These are phyloP conservation scores for Ctenosaura bakeri DNA, from an alignment of 2,797 vertebrate species.

Conservation along the genomic window DNA sequence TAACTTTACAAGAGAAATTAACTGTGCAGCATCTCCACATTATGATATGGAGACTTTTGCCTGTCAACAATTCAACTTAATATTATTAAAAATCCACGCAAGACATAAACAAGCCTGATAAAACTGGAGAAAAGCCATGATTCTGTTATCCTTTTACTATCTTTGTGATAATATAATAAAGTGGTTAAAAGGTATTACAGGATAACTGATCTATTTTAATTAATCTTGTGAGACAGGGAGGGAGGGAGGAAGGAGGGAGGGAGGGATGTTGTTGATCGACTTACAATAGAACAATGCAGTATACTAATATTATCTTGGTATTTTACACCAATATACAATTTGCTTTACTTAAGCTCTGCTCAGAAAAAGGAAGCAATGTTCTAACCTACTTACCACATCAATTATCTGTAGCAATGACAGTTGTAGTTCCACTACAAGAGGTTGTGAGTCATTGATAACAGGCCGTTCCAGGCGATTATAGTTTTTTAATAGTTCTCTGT, in stretches of 20 bases:
- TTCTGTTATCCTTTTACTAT: conserved; percentile 9
- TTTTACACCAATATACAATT: conserved; percentile 1
- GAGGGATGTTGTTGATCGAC: not conserved
- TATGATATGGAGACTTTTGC: not conserved
- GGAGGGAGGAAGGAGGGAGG: too few species aligned
- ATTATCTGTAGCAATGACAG: conserved; percentile 93
- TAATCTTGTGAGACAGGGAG: not conserved
- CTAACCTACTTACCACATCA: conserved; percentile 87
- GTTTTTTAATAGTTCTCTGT: conserved; percentile 85
- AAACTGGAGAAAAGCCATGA: not conserved
- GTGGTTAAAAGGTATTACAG: not conserved
- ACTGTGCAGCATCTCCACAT: not conserved
- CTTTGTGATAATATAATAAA: not conserved
- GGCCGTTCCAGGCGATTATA: conserved; percentile 91
- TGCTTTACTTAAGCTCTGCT: not conserved
- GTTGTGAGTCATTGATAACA: conserved; percentile 88
- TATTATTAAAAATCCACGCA: not conserved
- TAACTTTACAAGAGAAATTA: not conserved
- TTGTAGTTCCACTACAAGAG: conserved; percentile 89
- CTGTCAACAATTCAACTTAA: not conserved
- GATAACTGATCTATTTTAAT: not conserved
- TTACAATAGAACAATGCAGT: not conserved
- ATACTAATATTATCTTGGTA: not conserved
- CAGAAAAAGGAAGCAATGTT: conserved; percentile 30
- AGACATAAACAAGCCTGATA: not conserved